Evolutionary conservation across 2,797 vertebrate genomes (phyloP), one percentile per base, ranked within the genome.

Genomic region (Fistularia commersonii): DNA sequence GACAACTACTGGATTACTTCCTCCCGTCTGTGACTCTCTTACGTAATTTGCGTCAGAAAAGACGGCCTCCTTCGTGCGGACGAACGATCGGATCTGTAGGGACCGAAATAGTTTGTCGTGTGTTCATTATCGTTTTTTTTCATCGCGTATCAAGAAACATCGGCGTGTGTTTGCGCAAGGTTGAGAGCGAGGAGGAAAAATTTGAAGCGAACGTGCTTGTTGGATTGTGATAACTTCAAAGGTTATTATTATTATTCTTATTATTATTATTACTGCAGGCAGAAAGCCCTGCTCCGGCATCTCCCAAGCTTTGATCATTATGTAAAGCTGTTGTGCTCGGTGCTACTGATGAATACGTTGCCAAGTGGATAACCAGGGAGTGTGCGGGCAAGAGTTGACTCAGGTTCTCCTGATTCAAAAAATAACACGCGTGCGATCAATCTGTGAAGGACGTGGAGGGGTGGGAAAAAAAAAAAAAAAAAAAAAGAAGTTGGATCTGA

Each of bases 281-380:
- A 72, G 76, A n/a, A 77, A 78, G 76, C 72, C 72, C 61, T 71
- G 82, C 79, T 78, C 73, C 68, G 71, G 74, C 70, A 69, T 77
- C 79, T 67, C 74, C 80, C 58, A 56, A 63, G 81, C 83, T 86
- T 85, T 86, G 84, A 87, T 85, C 76, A 78, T 79, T 81, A 81
- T 86, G 82, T 82, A 84, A 83, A 87, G 78, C 84, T 82, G 78
- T 71, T 74, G 73, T 78, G 80, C 74, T 81, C 41, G 11, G 45
- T 41, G 51, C 69, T 66, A 57, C 49, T 73, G 51, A 56, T 49
- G 62, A 77, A 82, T 79, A 71, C 69, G 81, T 81, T 62, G 76
- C 70, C 64, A 62, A 59, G 64, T 51, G 67, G 66, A 80, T 73
- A 79, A 72, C 66, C 66, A 62, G 51, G 37, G 47, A 72, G 54